Evolutionary conservation across 2,888 invertebrate genomes (phyloP).

Genomic region (Cheilosia impressa): DNA sequence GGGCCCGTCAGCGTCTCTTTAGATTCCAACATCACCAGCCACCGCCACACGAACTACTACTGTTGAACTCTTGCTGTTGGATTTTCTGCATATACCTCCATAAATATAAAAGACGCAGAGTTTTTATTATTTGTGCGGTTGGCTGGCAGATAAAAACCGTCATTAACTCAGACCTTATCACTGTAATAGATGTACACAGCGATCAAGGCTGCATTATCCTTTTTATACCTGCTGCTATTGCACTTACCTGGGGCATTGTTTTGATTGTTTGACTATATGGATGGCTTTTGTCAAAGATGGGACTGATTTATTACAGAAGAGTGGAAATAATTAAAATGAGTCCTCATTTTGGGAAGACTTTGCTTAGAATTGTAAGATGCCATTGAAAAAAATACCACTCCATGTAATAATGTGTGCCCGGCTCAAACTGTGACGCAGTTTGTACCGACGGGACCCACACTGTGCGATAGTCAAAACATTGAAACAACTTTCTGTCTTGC

Average conservation of each 20-base stretch:
- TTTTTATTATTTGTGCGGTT: constrained; percentile 36
- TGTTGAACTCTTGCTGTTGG: constrained; percentile 14
- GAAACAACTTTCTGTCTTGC: constrained; percentile 50
- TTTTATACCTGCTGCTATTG: constrained; percentile 7
- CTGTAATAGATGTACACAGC: constrained; percentile 22
- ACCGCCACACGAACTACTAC: constrained; percentile 20
- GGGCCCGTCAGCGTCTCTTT: constrained; percentile 14
- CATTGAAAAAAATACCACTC: too few species aligned
- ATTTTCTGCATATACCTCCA: constrained; percentile 5
- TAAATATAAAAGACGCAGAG: neutral
- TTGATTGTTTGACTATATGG: neutral
- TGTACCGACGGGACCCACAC: constrained; percentile 5
- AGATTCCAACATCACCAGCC: neutral
- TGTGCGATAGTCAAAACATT: constrained; percentile 67
- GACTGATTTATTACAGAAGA: neutral
- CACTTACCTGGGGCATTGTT: constrained; percentile 5
- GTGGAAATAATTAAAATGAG: neutral
- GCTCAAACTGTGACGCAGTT: neutral
- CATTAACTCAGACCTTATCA: constrained; percentile 50
- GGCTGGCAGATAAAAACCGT: constrained; percentile 49
- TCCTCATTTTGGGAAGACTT: too few species aligned
- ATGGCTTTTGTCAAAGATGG: constrained; percentile 14
- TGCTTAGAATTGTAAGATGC: too few species aligned
- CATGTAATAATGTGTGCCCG: neutral
- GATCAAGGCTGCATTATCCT: constrained; percentile 16